Conservation (phyloP, 2,888 invertebrate genomes). For the Pollenia angustigena region DNA sequence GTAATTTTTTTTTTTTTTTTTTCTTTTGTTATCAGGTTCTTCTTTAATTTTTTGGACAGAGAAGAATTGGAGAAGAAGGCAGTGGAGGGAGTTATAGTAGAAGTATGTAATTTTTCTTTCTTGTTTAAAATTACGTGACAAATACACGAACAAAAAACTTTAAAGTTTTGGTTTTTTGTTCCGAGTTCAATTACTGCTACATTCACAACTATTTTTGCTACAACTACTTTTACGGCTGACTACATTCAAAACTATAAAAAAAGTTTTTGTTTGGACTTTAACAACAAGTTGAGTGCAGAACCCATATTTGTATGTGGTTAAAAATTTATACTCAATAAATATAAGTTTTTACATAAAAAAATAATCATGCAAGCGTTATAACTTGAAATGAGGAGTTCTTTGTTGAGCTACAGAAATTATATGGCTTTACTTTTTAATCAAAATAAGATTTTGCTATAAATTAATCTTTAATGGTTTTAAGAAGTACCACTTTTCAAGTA, state of each 20-base stretch:
- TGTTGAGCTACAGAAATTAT: no score
- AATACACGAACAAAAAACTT: conserved; percentile 37
- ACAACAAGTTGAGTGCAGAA: background rate
- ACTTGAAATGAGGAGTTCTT: no score
- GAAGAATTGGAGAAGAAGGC: background rate
- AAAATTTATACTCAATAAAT: background rate
- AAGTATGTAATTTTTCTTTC: conserved; percentile 45
- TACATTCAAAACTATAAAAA: conserved; percentile 28
- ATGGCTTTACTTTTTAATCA: no score
- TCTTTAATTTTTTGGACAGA: background rate
- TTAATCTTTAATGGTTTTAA: no score
- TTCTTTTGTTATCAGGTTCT: background rate
- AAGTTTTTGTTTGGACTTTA: background rate
- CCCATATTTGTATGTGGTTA: background rate
- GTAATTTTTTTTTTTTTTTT: background rate
- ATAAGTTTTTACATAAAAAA: no score
- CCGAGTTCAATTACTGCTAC: conserved; percentile 34
- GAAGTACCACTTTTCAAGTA: no score
- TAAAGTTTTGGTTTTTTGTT: conserved; percentile 28
- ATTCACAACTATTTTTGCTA: conserved; percentile 14
- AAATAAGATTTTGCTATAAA: no score
- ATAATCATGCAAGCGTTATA: no score
- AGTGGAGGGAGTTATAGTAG: background rate
- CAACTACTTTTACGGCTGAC: background rate
- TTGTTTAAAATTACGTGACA: conserved; percentile 64